Conservation (phyloP, 2,888 invertebrate species). For the Agrotis segetum region DNA sequence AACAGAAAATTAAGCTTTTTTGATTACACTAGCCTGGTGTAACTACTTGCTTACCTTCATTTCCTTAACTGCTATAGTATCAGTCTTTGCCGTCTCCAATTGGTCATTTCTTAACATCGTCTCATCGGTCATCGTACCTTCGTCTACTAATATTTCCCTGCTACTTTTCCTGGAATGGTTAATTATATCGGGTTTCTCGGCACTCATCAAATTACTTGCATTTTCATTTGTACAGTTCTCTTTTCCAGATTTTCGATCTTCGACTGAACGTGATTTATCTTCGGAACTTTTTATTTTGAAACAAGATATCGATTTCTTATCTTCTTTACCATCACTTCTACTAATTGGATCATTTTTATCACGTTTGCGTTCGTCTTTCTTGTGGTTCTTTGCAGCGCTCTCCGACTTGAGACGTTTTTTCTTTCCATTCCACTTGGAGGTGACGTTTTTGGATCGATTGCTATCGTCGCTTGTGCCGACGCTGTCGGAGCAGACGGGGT, state of each 20-base stretch:
- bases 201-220: constrained; percentile 82
- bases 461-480: constrained; percentile 86
- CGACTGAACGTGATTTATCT: constrained; percentile 83
- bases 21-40: constrained; percentile 8
- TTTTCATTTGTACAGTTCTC: constrained; percentile 88
- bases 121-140: constrained; percentile 81
- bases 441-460: constrained; percentile 80
- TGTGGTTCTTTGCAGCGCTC: constrained; percentile 69
- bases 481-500: constrained; percentile 87
- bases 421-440: constrained; percentile 86
- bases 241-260: constrained; percentile 81
- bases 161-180: constrained; percentile 83
- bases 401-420: constrained; percentile 86
- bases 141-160: constrained; percentile 81
- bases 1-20: neutral
- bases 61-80: constrained; percentile 80
- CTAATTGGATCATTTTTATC: constrained; percentile 82
- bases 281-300: constrained; percentile 88
- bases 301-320: constrained; percentile 87
- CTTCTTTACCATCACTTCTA: constrained; percentile 81
- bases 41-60: constrained; percentile 77
- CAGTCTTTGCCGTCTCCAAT: constrained; percentile 81
- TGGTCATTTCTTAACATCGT: constrained; percentile 76
- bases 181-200: constrained; percentile 84
- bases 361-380: constrained; percentile 73